These are phyloP conservation scores for Acromyrmex heyeri DNA, from an alignment of 1,140 invertebrate species.

Conservation along the genomic window DNA sequence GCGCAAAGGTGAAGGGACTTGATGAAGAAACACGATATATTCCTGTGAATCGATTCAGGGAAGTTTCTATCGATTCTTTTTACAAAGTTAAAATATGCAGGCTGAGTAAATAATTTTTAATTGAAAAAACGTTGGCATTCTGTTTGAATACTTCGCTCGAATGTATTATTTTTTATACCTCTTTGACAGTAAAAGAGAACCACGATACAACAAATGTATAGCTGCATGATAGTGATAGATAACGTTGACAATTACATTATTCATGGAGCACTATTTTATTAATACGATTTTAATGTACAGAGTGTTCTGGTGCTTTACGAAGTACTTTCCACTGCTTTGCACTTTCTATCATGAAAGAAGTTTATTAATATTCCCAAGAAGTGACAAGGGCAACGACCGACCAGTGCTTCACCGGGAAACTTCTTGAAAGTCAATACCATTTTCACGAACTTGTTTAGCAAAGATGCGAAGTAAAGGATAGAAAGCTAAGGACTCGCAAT, in stretches of 20 bases:
- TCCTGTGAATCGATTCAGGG: not conserved
- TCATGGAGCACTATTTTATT: slow-evolving; percentile 40
- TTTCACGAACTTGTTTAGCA: slow-evolving; percentile 59
- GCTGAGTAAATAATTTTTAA: not conserved
- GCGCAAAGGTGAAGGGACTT: slow-evolving; percentile 43
- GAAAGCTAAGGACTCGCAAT: not conserved
- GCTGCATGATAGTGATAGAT: not conserved
- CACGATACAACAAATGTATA: not conserved
- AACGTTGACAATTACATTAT: slow-evolving; percentile 33
- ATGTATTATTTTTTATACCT: not conserved
- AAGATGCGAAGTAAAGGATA: slow-evolving; percentile 40
- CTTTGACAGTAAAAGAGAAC: not conserved
- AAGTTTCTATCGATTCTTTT: not conserved
- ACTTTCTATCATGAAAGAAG: slow-evolving; percentile 47
- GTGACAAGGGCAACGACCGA: slow-evolving; percentile 38
- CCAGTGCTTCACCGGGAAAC: slow-evolving; percentile 24
- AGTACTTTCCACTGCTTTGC: slow-evolving; percentile 14
- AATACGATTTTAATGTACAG: slow-evolving; percentile 36
- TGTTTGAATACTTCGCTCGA: not conserved
- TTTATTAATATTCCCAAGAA: slow-evolving; percentile 56
- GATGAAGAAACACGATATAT: slow-evolving; percentile 8
- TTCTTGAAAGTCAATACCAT: slow-evolving; percentile 51
- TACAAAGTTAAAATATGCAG: slow-evolving; percentile 2
- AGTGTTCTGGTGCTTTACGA: not conserved
- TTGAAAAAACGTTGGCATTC: not conserved